phyloP scores from a whole-genome alignment of 2,888 invertebrate species.

The Drosophila siamana region DNA sequence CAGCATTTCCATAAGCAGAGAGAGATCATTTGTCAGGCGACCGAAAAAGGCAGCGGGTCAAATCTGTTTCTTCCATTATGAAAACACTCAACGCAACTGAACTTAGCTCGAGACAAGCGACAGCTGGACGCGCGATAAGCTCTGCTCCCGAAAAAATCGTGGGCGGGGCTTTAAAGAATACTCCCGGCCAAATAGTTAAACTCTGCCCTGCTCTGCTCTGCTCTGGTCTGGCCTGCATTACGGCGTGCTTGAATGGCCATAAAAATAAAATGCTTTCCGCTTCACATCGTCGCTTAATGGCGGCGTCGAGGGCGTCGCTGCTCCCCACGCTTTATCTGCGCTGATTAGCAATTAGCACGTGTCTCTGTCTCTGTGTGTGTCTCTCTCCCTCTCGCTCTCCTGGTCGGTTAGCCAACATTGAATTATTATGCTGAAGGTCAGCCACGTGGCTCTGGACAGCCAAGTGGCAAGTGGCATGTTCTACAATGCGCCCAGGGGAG shows the following conservation, averaged over 20 bases:
- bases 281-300: constrained; percentile 60
- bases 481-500: constrained; percentile 5
- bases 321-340: constrained; percentile 57
- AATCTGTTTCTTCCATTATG: constrained; percentile 60
- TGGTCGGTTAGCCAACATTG: constrained; percentile 54
- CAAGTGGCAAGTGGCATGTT: constrained; percentile 28
- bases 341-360: constrained; percentile 79
- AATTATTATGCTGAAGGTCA: constrained; percentile 78
- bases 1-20: constrained; percentile 61
- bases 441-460: constrained; percentile 43
- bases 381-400: too few relatives aligned
- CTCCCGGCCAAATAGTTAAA: background rate
- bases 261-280: constrained; percentile 60
- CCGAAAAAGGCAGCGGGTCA: constrained; percentile 6
- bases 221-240: too few relatives aligned
- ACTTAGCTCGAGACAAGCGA: too few relatives aligned
- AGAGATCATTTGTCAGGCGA: constrained; percentile 70
- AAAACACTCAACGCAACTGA: constrained; percentile 43
- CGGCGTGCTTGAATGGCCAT: constrained; percentile 28
- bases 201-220: background rate
- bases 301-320: background rate
- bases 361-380: too few relatives aligned
- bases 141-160: constrained; percentile 24
- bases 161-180: constrained; percentile 37
- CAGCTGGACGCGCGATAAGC: constrained; percentile 47